Conservation (phyloP, 2,113 vertebrate species). For the Gadus macrocephalus region DNA sequence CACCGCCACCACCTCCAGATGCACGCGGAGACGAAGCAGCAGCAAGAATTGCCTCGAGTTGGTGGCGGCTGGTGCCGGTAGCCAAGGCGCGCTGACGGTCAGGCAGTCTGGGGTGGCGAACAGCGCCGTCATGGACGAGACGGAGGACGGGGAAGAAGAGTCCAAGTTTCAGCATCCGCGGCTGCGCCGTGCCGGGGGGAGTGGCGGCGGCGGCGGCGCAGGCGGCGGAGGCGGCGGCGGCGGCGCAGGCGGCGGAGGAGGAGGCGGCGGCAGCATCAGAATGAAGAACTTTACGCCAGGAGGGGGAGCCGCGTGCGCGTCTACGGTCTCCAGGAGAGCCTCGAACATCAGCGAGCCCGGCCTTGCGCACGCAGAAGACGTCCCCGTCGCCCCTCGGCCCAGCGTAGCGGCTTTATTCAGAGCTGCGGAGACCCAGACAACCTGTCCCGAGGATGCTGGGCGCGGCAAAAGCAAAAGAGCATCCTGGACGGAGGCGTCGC, state of each 20-base stretch:
- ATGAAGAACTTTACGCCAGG: conserved; percentile 76
- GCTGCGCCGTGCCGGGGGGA: conserved; percentile 67
- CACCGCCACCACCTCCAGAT: conserved; percentile 46
- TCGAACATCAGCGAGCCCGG: conserved; percentile 66
- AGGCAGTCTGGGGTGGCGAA: conserved; percentile 47
- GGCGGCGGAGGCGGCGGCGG: conserved; percentile 60
- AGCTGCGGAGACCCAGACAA: conserved; percentile 56
- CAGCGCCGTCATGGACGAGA: conserved; percentile 66
- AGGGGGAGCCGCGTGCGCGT: conserved; percentile 70
- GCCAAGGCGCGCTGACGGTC: conserved; percentile 20
- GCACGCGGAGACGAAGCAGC: conserved; percentile 43
- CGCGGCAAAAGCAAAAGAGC: conserved; percentile 57
- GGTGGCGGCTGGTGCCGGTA: conserved; percentile 29
- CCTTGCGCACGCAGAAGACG: conserved; percentile 64
- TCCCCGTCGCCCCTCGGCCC: conserved; percentile 58
- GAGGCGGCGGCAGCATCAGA: conserved; percentile 63
- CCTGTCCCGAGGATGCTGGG: conserved; percentile 68
- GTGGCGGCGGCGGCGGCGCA: conserved; percentile 59
- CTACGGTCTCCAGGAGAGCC: conserved; percentile 65
- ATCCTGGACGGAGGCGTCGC: conserved; percentile 57
- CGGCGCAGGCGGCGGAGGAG: conserved; percentile 55
- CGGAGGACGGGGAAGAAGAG: conserved; percentile 71
- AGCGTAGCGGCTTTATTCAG: conserved; percentile 50
- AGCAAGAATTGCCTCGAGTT: conserved; percentile 56
- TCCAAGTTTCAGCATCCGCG: conserved; percentile 69